Evolutionary conservation across 2,797 vertebrate species (phyloP), one percentile per base, ranked within the genome.

Genomic region (Xenentodon cancila): DNA sequence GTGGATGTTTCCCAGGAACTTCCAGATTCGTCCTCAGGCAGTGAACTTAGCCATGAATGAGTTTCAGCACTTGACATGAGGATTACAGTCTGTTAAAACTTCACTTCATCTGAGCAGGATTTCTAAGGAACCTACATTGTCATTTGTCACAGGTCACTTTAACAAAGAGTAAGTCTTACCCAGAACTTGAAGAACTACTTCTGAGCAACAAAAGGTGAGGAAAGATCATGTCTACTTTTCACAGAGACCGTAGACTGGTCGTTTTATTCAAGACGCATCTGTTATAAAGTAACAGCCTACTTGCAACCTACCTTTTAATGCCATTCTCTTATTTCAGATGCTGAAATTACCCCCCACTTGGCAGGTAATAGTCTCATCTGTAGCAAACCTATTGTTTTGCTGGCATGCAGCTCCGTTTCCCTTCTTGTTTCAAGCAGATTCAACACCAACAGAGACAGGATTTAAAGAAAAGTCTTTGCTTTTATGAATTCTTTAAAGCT

Each of bases 401-500:
- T 46, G 50, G 55, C 51, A 57, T 22, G 34, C 65, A 11, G 1
- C 62, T 59, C 19, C 20, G 30, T 75, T 75, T 68, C 8, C 30
- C 34, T 63, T 59, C 21, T 3, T 65, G 61, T 37, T 65, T 22
- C 49, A 64, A 80, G 69, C 59, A 75, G 53, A 74, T 66, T 59
- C 12, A 59, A 53, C 70, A 72, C 61, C 74, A 53, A 47, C 64
- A 56, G 68, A 73, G 51, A 55, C 18, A 7, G 16, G 40, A 40
- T 55, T 69, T 65, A 22, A 61, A 74, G 52, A 71, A 65, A 79
- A 73, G 22, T 82, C 68, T 57, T 70, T 37, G 34, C 59, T 56
- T 63, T 70, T 75, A 78, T 57, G 44, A 84, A 76, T 64, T 57
- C 75, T 88, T 86, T 85, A 73, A 82, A 82, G 79, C 46, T 67